A percentile compares a stretch with the other conserved stretches of the same genome.
Evolutionary conservation across 2,888 invertebrate genomes (phyloP).

Genomic region (Coleophora flavipennella): DNA sequence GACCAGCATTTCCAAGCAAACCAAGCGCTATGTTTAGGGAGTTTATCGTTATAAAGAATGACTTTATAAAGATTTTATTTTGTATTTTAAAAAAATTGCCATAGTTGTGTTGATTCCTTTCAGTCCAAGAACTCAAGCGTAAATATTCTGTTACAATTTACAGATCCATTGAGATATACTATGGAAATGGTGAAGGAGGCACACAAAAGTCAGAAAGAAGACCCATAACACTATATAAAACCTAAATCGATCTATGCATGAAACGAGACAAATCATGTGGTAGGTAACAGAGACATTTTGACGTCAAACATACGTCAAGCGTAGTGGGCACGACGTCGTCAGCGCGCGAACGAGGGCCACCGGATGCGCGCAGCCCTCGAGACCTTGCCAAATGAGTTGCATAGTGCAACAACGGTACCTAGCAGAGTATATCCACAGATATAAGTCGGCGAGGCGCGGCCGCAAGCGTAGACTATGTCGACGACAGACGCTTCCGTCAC

Average conservation of each 20-base stretch:
- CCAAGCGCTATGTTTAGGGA: no score
- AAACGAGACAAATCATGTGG: slow-evolving; percentile 1
- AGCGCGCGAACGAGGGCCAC: slow-evolving; percentile 2
- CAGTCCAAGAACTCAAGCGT: no score
- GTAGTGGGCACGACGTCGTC: not conserved
- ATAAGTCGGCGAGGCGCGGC: not conserved
- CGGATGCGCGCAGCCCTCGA: not conserved
- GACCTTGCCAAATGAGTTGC: slow-evolving; percentile 28
- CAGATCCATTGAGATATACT: no score
- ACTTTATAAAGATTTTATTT: no score
- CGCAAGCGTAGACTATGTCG: slow-evolving; percentile 24
- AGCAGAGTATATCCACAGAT: no score
- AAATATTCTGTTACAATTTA: no score
- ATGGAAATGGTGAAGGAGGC: slow-evolving; percentile 27
- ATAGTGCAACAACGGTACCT: slow-evolving; percentile 15
- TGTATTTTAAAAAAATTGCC: no score
- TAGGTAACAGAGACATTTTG: not conserved
- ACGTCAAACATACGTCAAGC: not conserved
- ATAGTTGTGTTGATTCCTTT: no score
- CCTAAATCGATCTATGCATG: slow-evolving; percentile 12
- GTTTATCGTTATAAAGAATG: no score
- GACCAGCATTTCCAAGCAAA: no score
- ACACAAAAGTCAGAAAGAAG: not conserved
- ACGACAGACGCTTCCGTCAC: slow-evolving; percentile 51
- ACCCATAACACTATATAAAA: no score